These are phyloP conservation scores for Episyrphus balteatus DNA, from an alignment of 1,140 invertebrate genomes.

Conservation along the genomic window DNA sequence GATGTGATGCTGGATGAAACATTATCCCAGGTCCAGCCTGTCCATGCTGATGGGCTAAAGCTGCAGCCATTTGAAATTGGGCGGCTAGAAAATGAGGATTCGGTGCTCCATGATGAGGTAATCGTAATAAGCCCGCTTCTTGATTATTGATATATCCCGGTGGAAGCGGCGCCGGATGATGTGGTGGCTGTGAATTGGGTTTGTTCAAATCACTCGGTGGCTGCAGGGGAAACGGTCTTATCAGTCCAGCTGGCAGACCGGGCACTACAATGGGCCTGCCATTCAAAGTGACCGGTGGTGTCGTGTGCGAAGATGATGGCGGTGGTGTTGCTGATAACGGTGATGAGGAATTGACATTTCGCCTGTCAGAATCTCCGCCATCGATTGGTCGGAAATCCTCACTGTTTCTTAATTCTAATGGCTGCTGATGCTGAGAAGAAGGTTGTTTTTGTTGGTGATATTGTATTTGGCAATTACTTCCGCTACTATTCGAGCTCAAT, in stretches of 20 bases:
- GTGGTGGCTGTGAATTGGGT: slow-evolving; percentile 6
- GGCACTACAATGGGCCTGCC: slow-evolving; percentile 41
- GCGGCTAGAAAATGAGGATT: slow-evolving; percentile 55
- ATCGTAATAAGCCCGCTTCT: neutral
- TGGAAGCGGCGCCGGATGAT: neutral
- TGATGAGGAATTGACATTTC: neutral
- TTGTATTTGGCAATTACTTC: slow-evolving; percentile 13
- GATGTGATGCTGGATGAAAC: slow-evolving; percentile 13
- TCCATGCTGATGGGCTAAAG: slow-evolving; percentile 41
- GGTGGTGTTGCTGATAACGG: slow-evolving; percentile 19
- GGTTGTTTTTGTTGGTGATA: slow-evolving; percentile 2
- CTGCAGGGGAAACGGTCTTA: slow-evolving; percentile 35
- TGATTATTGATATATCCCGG: neutral
- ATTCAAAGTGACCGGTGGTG: slow-evolving; percentile 5
- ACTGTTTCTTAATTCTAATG: slow-evolving; percentile 10
- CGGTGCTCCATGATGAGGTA: slow-evolving; percentile 4
- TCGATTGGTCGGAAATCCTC: no score
- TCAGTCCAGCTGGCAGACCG: slow-evolving; percentile 39
- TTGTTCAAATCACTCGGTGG: slow-evolving; percentile 16
- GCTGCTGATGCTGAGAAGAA: slow-evolving; percentile 1
- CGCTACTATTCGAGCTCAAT: slow-evolving; percentile 12
- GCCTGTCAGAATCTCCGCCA: no score
- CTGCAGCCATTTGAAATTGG: slow-evolving; percentile 58
- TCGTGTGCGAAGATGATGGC: slow-evolving; percentile 5
- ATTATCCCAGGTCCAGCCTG: slow-evolving; percentile 17